phyloP scores from a whole-genome alignment of 2,797 vertebrate species.

The Semotilus atromaculatus region DNA sequence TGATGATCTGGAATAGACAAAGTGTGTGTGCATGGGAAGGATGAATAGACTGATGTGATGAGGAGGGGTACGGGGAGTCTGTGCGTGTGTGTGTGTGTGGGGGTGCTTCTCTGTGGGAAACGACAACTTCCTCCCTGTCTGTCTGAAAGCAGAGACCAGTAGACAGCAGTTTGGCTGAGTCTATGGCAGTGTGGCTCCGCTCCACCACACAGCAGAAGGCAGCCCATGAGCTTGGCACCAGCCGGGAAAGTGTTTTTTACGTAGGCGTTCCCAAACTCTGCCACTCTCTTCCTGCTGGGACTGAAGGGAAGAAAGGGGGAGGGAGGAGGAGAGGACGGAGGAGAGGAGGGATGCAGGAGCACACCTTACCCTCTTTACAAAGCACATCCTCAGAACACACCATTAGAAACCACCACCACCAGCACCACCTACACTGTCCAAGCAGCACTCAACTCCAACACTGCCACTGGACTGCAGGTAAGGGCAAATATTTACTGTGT shows the following conservation, averaged over 20 bases:
- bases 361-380: conserved; percentile 80
- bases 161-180: conserved; percentile 57
- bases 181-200: conserved; percentile 56
- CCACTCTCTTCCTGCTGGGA: conserved; percentile 66
- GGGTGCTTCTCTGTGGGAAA: conserved; percentile 71
- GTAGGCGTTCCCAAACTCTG: conserved; percentile 68
- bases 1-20: conserved; percentile 53
- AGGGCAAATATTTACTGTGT: conserved; percentile 58
- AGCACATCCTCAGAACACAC: conserved; percentile 70
- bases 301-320: conserved; percentile 58
- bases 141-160: conserved; percentile 58
- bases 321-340: conserved; percentile 50
- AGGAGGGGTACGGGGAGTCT: conserved; percentile 39
- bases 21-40: conserved; percentile 30
- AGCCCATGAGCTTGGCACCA: conserved; percentile 58
- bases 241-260: conserved; percentile 57
- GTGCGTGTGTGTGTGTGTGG: conserved; percentile 39
- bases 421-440: conserved; percentile 64
- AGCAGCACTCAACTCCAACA: conserved; percentile 63
- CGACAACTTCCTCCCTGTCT: conserved; percentile 66
- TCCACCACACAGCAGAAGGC: conserved; percentile 58
- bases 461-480: conserved; percentile 62
- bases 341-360: conserved; percentile 78
- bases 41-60: conserved; percentile 46
- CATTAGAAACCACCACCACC: conserved; percentile 56